Percentiles rank a stretch among this genome's conserved stretches.
phyloP scores from a whole-genome alignment of 2,113 vertebrate genomes.

The Raphicerus campestris region DNA sequence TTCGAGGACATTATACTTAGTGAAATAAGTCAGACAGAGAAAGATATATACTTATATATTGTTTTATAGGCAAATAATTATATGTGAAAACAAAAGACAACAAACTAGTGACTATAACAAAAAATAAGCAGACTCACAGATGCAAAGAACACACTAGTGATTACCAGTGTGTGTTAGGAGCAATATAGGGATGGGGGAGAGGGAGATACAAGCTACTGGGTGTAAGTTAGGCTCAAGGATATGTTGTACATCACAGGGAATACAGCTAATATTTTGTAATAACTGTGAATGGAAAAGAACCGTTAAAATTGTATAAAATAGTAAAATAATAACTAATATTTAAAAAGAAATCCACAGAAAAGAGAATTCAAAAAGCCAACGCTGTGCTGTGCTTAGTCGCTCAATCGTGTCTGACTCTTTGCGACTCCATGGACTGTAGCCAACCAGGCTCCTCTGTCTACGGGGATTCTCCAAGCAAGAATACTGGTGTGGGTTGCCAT shows the following conservation, averaged over 20 bases:
- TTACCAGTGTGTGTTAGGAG: background rate
- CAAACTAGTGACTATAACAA: background rate
- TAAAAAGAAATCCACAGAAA: slow-evolving; percentile 7
- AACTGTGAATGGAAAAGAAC: background rate
- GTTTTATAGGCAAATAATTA: background rate
- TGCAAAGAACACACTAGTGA: background rate
- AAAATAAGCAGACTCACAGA: background rate
- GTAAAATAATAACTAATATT: background rate
- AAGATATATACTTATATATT: background rate
- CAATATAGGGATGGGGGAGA: background rate
- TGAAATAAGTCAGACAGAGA: background rate
- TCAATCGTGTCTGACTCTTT: background rate
- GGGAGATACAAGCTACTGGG: background rate
- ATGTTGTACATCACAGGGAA: background rate
- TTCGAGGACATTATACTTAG: background rate
- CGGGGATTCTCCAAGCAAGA: background rate
- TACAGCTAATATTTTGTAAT: background rate
- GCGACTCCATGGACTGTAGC: background rate
- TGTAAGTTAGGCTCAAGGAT: background rate
- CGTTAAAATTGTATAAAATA: background rate
- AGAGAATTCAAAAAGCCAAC: background rate
- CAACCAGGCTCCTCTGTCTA: background rate
- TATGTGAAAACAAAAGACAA: background rate
- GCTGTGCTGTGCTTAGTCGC: background rate
- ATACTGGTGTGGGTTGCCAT: background rate